phyloP scores from a whole-genome alignment of 2,888 invertebrate genomes.

The Aporophyla lueneburgensis region DNA sequence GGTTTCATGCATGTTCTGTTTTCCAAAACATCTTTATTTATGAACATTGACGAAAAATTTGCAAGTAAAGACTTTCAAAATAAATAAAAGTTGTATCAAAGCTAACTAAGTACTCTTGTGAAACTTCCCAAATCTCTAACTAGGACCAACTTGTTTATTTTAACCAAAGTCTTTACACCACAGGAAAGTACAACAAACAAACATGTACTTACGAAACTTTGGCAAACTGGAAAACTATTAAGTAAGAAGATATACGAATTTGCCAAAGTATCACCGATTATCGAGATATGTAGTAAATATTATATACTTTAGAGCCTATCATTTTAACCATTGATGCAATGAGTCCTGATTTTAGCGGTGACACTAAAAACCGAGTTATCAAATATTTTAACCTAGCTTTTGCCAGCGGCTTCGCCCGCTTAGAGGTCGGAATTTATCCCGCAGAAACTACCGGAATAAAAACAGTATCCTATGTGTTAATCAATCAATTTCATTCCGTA shows the following conservation, averaged over 20 bases:
- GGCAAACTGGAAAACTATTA: slow-evolving; percentile 37
- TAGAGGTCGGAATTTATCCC: too few species aligned
- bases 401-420: too few species aligned
- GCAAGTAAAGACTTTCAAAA: not conserved
- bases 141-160: slow-evolving; percentile 44
- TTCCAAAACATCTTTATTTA: not conserved
- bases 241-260: slow-evolving; percentile 21
- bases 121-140: slow-evolving; percentile 26
- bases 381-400: not conserved
- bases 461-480: too few species aligned
- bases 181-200: slow-evolving; percentile 34
- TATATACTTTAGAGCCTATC: not conserved
- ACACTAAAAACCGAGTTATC: too few species aligned
- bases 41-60: not conserved
- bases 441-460: too few species aligned
- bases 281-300: not conserved
- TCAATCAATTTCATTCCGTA: too few species aligned
- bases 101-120: not conserved
- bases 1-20: not conserved
- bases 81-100: not conserved
- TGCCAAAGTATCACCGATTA: slow-evolving; percentile 3
- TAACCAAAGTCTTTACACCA: slow-evolving; percentile 37
- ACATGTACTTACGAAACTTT: slow-evolving; percentile 39
- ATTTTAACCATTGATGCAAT: too few species aligned
- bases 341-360: too few species aligned